Conservation (phyloP, 2,888 invertebrate species). For the Drosophila birchii region DNA sequence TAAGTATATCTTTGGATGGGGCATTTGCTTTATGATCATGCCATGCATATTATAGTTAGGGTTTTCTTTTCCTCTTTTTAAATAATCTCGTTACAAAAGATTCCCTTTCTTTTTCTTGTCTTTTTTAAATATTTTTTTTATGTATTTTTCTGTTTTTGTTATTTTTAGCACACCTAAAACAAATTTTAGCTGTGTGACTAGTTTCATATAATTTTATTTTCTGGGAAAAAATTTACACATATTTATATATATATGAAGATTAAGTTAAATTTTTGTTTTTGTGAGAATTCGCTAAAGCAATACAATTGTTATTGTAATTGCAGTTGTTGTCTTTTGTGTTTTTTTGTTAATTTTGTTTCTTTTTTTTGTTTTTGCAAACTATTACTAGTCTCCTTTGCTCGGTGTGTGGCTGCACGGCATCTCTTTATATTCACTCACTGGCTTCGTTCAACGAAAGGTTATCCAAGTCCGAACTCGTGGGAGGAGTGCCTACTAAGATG, state of each 20-base stretch:
- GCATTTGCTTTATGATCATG: slow-evolving; percentile 53
- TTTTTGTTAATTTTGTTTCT: neutral
- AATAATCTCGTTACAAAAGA: slow-evolving; percentile 63
- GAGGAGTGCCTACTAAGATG: slow-evolving; percentile 3
- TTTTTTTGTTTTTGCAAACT: slow-evolving; percentile 40
- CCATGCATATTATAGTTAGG: slow-evolving; percentile 65
- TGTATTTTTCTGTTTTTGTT: slow-evolving; percentile 1
- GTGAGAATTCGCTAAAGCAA: slow-evolving; percentile 55
- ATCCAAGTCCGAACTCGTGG: slow-evolving; percentile 8
- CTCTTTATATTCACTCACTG: neutral
- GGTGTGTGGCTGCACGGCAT: neutral
- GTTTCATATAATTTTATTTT: slow-evolving; percentile 59
- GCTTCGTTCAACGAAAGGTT: slow-evolving; percentile 41
- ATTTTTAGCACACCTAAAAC: slow-evolving; percentile 62
- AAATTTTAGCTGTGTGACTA: slow-evolving; percentile 68
- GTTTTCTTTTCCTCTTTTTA: slow-evolving; percentile 45
- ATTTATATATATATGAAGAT: slow-evolving; percentile 38
- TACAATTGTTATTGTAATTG: slow-evolving; percentile 33
- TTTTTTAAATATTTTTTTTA: slow-evolving; percentile 9
- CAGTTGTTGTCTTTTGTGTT: slow-evolving; percentile 1
- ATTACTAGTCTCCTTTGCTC: slow-evolving; percentile 12
- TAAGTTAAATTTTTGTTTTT: slow-evolving; percentile 24
- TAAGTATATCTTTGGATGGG: slow-evolving; percentile 31
- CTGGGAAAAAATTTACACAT: slow-evolving; percentile 74
- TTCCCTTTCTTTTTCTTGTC: slow-evolving; percentile 28